Evolutionary conservation across 2,113 vertebrate genomes (phyloP).

Genomic region (Antennarius striatus): DNA sequence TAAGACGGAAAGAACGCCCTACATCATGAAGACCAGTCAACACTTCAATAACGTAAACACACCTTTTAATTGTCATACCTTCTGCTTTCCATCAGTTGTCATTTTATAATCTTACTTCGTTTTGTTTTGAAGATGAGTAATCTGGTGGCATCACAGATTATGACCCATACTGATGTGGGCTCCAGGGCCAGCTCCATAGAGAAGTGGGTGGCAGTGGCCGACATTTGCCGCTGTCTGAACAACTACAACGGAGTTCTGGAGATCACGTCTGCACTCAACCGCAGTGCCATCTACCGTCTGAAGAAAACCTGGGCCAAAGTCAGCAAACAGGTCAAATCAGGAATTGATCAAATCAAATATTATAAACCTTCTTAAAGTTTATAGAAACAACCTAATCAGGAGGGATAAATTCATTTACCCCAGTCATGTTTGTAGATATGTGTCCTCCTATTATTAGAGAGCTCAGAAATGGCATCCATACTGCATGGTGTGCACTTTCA

Average conservation of each 20-base stretch:
- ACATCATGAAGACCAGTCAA: conserved; percentile 97
- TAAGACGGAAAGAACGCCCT: conserved; percentile 93
- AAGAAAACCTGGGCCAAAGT: conserved; percentile 99
- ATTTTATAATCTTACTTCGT: neutral
- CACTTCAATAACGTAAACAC: conserved; percentile 92
- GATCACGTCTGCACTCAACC: conserved; percentile 97
- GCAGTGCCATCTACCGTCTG: conserved; percentile 96
- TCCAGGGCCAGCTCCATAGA: conserved; percentile 93
- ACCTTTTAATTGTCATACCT: conserved; percentile 28
- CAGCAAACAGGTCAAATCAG: conserved; percentile 88
- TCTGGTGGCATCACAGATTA: conserved; percentile 97
- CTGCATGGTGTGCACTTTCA: too few species aligned
- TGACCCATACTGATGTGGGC: conserved; percentile 91
- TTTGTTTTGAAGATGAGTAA: conserved; percentile 92
- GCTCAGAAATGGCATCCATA: conserved; percentile 3
- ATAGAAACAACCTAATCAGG: too few species aligned
- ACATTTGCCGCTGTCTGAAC: conserved; percentile 96
- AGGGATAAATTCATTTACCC: neutral
- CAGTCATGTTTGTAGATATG: neutral
- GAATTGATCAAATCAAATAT: neutral
- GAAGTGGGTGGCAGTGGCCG: conserved; percentile 97
- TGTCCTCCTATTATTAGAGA: conserved; percentile 7
- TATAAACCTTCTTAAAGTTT: too few species aligned
- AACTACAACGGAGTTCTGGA: conserved; percentile 98
- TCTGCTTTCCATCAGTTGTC: neutral